Evolutionary conservation across 2,113 vertebrate species (phyloP), one percentile per base, ranked within the genome.

Genomic region (Campylomormyrus tamandua): DNA sequence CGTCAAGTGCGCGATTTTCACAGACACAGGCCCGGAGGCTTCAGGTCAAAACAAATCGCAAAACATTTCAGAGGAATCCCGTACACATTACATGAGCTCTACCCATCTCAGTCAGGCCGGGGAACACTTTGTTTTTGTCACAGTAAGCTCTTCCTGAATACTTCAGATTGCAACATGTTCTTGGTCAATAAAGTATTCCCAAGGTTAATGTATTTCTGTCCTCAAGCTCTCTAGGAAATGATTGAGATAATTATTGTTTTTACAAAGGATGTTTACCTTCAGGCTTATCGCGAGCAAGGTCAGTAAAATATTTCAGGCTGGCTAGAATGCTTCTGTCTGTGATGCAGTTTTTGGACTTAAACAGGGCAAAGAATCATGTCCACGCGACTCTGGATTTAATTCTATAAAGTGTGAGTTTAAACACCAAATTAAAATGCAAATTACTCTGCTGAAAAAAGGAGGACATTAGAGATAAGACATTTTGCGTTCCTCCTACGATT

Each of bases 371-470:
- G 93, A 94, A 94, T 91, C 91, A 93, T 95, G 93, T 94, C 93
- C 94, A 92, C 83, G 91, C 92, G 93, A 94, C 93, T 93, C 91
- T 93, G 91, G 87, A 93, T 94, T 94, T 95, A 96, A 95, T 96
- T 96, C 94, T 95, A 95, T 96, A 95, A 95, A 94, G 94, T 90
- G 46, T 87, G 95, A 94, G 95, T 95, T 95, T 93, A 94, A 94
- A 93, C 94, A 94, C 91, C 94, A 93, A 96, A 96, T 96, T 96
- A 96, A 96, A 96, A 96, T 96, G 96, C 95, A 95, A 96, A 96
- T 96, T 94, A 94, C 90, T 95, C 90, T 15, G 90, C 93, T 93
- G 93, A 95, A 94, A 87, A 62, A 89, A 92, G 91, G 52, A 90
- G 91, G 91, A 92, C 93, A 93, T 94, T 85, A 19, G 49, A 90